Conservation (phyloP, 2,113 vertebrate genomes). For the Cynoglossus semilaevis region DNA sequence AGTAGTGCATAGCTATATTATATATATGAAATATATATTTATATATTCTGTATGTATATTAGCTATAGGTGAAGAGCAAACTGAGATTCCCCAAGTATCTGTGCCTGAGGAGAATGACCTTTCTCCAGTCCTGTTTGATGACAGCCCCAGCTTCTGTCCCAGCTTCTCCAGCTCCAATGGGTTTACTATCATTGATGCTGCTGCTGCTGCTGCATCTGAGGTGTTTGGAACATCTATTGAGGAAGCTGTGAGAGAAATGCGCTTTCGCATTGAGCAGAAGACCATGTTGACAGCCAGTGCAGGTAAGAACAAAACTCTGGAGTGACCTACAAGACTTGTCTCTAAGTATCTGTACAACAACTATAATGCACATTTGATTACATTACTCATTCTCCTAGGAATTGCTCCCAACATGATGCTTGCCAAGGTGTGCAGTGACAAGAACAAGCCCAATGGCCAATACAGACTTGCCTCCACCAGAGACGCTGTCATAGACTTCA, state of each 20-base stretch:
- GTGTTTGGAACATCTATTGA: slow-evolving; percentile 89
- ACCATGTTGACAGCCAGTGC: slow-evolving; percentile 93
- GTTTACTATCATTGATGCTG: background rate
- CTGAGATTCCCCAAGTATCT: background rate
- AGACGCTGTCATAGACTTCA: slow-evolving; percentile 86
- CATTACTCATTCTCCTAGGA: slow-evolving; percentile 73
- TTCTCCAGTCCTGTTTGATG: slow-evolving; percentile 91
- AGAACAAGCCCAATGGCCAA: slow-evolving; percentile 96
- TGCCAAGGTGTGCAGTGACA: slow-evolving; percentile 96
- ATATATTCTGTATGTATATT: background rate
- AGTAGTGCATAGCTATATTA: no score
- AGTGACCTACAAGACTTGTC: background rate
- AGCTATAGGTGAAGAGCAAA: slow-evolving; percentile 36
- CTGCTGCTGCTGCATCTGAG: slow-evolving; percentile 50
- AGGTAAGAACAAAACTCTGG: slow-evolving; percentile 71
- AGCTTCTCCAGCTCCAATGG: slow-evolving; percentile 43
- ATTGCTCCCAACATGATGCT: slow-evolving; percentile 96
- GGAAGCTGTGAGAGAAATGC: slow-evolving; percentile 94
- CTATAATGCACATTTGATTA: background rate
- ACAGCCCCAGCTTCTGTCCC: slow-evolving; percentile 68
- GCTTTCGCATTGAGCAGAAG: slow-evolving; percentile 93
- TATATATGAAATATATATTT: no score
- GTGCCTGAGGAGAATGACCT: slow-evolving; percentile 40
- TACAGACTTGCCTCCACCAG: slow-evolving; percentile 81
- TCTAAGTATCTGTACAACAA: no score